Base-by-base conservation (phyloP, 2,113 vertebrate species). In the Heterotis niloticus region DNA sequence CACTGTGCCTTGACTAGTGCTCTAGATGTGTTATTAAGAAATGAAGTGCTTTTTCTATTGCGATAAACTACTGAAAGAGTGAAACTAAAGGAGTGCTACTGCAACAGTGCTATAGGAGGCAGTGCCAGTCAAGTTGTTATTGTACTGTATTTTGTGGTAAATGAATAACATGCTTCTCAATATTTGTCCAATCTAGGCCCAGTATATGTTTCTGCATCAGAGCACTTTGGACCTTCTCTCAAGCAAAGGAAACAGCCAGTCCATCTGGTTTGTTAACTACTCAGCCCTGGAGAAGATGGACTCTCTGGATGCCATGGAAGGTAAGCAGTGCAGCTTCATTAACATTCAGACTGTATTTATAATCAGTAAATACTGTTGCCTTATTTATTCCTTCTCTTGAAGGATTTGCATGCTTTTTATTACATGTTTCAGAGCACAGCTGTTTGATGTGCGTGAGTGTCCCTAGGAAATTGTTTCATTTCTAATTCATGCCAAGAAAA, bases 261-360 rank as follows among this genome's bases (percentile, higher is more conserved):
- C 95, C 69, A 89, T 98, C 86, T 98, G 96, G 92, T 98, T 98
- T 85, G 95, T 98, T 80, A 99, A 96, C 91, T 99, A 99, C 79
- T 96, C 98, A 72, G 94, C 96, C 18, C 91, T 99, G 88, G 96
- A 99, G 84, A 99, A 99, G 90, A 98, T 98, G 96, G 98, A 99
- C 89, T 98, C 98, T 44, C 83, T 99, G 92, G 98, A 99, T 78
- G 95, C 96, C 82, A 99, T 98, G 96, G 98, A 99, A 93, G 98
- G 98, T 99, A 93, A 91, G 83, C 56, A 73, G 34, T 18, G 68
- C 28, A 34, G 5, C 5, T 44, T 71, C 28, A 18, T 71, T 71
- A 68, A 14, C 10, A 17, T 44, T 71, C 64, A 66, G 59, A 17
- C 20, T 20, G 11, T 59, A 14, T 2, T 2, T 2, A 44, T 7